phyloP scores from a whole-genome alignment of 2,888 invertebrate species.

The Drosophila greeni region DNA sequence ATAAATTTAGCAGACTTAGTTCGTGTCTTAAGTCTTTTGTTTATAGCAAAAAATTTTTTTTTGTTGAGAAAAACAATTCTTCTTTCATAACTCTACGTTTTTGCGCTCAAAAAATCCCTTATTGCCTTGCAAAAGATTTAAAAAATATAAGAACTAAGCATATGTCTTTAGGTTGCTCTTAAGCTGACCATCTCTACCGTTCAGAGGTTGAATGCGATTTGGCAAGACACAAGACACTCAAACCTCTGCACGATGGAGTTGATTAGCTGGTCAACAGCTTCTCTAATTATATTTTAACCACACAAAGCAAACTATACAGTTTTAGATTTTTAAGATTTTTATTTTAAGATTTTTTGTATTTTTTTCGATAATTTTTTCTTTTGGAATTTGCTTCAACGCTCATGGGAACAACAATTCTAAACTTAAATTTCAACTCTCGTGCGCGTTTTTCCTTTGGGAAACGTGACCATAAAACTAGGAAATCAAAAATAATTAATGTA shows the following conservation, averaged over 20 bases:
- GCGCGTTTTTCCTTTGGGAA: slow-evolving; percentile 36
- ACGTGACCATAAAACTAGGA: slow-evolving; percentile 63
- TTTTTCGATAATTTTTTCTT: slow-evolving; percentile 31
- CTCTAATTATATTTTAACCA: neutral
- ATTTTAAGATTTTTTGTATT: slow-evolving; percentile 41
- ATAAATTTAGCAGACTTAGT: neutral
- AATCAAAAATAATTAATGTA: slow-evolving; percentile 50
- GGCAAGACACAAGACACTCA: slow-evolving; percentile 60
- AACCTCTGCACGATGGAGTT: slow-evolving; percentile 71
- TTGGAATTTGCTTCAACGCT: slow-evolving; percentile 38
- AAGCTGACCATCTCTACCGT: slow-evolving; percentile 62
- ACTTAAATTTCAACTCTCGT: slow-evolving; percentile 56
- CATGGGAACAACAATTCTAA: slow-evolving; percentile 60
- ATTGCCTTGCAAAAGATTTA: no score
- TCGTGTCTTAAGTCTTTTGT: slow-evolving; percentile 1
- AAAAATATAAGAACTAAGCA: neutral
- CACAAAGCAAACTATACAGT: neutral
- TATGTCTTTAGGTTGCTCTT: slow-evolving; percentile 43
- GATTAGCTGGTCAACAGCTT: slow-evolving; percentile 34
- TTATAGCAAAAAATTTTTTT: neutral
- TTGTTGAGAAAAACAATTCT: no score
- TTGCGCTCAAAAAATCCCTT: neutral
- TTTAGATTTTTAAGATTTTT: slow-evolving; percentile 37
- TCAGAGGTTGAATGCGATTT: slow-evolving; percentile 63
- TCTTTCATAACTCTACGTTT: no score